These are phyloP conservation scores for Channallabes apus DNA, from an alignment of 2,797 vertebrate species.

Conservation along the genomic window DNA sequence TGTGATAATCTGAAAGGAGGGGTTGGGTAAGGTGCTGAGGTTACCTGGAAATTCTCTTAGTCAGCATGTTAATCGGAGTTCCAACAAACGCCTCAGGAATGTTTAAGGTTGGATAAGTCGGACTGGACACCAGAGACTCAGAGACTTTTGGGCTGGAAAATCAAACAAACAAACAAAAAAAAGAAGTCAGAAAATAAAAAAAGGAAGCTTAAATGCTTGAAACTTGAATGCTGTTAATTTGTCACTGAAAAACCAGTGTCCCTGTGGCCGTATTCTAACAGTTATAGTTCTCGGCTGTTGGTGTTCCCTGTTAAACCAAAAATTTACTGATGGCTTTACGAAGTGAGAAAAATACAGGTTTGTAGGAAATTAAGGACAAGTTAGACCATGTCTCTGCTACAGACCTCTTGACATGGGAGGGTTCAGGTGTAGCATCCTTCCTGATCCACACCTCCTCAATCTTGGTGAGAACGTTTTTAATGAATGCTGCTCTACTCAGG, in stretches of 20 bases:
- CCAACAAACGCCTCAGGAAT: slow-evolving; percentile 83
- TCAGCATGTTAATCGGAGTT: slow-evolving; percentile 80
- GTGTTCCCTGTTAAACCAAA: not conserved
- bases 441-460: slow-evolving; percentile 88
- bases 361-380: not conserved
- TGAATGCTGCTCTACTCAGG: slow-evolving; percentile 85
- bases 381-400: not conserved
- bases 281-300: not conserved
- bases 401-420: slow-evolving; percentile 74
- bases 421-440: slow-evolving; percentile 67
- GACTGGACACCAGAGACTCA: slow-evolving; percentile 55
- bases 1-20: not conserved
- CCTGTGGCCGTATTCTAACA: too few relatives aligned
- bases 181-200: not conserved
- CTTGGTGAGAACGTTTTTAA: slow-evolving; percentile 86
- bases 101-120: slow-evolving; percentile 57
- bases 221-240: not conserved
- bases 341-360: not conserved
- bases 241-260: not conserved
- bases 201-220: not conserved
- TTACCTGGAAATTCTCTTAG: slow-evolving; percentile 85
- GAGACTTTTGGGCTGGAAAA: slow-evolving; percentile 66
- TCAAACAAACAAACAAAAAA: not conserved
- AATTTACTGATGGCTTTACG: not conserved
- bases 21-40: too few relatives aligned